Conservation (phyloP, 2,113 vertebrate species). For the Cephalophus harveyi region DNA sequence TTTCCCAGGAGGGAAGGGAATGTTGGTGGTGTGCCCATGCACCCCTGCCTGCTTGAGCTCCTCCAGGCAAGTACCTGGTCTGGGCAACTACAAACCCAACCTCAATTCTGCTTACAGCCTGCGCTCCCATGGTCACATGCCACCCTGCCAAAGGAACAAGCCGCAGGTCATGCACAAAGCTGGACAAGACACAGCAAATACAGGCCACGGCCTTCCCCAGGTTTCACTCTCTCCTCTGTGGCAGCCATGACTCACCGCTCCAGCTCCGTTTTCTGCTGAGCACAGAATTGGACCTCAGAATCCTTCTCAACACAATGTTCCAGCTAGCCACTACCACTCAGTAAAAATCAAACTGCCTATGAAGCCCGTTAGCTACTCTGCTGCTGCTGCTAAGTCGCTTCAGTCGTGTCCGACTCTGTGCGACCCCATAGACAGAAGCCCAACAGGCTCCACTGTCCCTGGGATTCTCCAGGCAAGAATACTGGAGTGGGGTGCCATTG, state of each 20-base stretch:
- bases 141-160: neutral
- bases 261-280: neutral
- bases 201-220: accelerated
- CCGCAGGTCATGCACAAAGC: neutral
- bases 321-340: accelerated
- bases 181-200: neutral
- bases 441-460: no score
- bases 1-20: neutral
- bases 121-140: neutral
- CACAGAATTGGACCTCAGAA: neutral
- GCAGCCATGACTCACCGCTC: neutral
- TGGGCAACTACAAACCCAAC: neutral
- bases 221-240: neutral
- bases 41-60: no score
- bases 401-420: no score
- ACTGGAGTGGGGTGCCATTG: no score
- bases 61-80: no score
- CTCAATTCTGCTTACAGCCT: neutral
- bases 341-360: neutral
- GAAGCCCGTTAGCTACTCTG: neutral
- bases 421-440: no score
- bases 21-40: neutral
- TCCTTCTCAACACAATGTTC: neutral
- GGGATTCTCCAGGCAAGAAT: no score
- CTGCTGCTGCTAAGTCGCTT: no score